These are phyloP conservation scores for Myathropa florea DNA, from an alignment of 2,888 invertebrate genomes.

Conservation along the genomic window DNA sequence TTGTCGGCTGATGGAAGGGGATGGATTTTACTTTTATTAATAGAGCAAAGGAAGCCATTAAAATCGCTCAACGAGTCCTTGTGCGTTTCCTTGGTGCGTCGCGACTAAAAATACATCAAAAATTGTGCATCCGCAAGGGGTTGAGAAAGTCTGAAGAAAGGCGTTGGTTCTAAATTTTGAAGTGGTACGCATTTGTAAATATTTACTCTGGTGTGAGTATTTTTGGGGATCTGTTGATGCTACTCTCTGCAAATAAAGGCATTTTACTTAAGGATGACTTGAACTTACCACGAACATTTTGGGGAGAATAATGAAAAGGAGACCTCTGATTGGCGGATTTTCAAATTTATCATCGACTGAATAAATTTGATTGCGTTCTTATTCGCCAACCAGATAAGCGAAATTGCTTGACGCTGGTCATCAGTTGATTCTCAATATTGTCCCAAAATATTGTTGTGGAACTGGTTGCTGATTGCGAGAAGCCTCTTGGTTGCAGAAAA, in stretches of 20 bases:
- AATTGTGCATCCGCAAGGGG: neutral
- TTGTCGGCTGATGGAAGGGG: slow-evolving; percentile 21
- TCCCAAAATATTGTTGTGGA: no score
- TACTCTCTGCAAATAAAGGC: neutral
- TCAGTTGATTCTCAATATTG: no score
- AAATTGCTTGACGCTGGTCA: no score
- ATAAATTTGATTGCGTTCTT: no score
- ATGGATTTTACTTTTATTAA: slow-evolving; percentile 49
- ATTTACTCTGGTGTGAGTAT: neutral
- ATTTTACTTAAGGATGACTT: neutral
- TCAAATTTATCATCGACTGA: no score
- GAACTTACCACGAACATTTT: neutral
- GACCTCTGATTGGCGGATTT: neutral
- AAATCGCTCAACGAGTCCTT: slow-evolving; percentile 12
- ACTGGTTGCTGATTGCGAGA: no score
- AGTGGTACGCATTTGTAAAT: neutral
- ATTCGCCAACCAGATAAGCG: no score
- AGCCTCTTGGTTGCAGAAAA: no score
- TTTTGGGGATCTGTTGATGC: neutral
- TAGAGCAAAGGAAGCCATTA: slow-evolving; percentile 58
- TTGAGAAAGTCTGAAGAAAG: neutral
- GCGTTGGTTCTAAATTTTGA: neutral
- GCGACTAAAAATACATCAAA: neutral
- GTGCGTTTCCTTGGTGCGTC: neutral
- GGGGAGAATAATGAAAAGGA: neutral